Base-by-base conservation (phyloP, 2,888 invertebrate genomes). In the Pollenia amentaria region DNA sequence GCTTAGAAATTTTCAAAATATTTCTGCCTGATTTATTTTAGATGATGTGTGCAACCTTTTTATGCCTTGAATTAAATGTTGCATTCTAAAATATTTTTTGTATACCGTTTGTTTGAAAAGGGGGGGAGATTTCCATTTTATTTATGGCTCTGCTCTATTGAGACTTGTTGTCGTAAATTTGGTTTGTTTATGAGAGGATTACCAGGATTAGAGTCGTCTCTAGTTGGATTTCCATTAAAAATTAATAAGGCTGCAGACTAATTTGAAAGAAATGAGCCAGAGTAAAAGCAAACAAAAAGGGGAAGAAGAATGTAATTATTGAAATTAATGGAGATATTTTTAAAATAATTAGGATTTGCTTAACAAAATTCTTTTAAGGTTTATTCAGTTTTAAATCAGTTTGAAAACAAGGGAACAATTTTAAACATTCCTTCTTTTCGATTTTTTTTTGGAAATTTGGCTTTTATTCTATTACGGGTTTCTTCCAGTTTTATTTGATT, bases 151-250 rank as follows among this genome's bases (percentile, higher is more conserved):
- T 46, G 10, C 40, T 44, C 2, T 57, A 11, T 18, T 64, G 11
- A 42, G 42, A 42, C 42, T 40, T n/a, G 14, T 42, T n/a, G 6
- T 48, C 40, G 46, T 46, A 55, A 48, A 62, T 21, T 79, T 70
- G 16, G 55, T 65, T 69, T 91, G 91, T 91, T 92, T 92, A 91
- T 89, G 91, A 90, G 91, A 89, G 91, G 91, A 91, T 91, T 91
- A 91, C 82, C 87, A 89, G 69, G n/a, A 76, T 76, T 88, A 90
- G 51, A 38, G 57, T 8, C 12, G 85, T 88, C 88, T 89, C 87
- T 89, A 87, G 10, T 46, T 84, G 85, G 90, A 90, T 91, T 89
- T 48, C 89, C 88, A 89, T 89, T 90, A 72, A 89, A 89, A 89
- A 90, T 90, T 90, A 91, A 91, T 90, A 90, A 90, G 90, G 90